Evolutionary conservation across 2,797 vertebrate species (phyloP), one percentile per base, ranked within the genome.

Genomic region (Silurus aristotelis): DNA sequence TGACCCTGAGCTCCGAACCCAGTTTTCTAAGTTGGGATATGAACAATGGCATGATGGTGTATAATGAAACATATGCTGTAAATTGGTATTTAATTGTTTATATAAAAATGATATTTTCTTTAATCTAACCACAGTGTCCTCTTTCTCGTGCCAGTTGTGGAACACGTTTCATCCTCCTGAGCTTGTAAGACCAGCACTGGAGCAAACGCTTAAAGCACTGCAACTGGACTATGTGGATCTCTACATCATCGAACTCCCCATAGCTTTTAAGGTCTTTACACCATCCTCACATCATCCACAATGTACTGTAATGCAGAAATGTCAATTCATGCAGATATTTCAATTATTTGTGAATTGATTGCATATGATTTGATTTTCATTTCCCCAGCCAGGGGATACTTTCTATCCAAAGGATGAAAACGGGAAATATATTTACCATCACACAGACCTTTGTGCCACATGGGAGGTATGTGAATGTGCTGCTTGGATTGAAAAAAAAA

Each of bases 221-320:
- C 94, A 97, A 85, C 89, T 99, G 83, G 96, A 98, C 88, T 98
- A 97, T 0, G 95, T 99, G 3, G 97, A 98, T 85, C 96, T 99
- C 78, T 99, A 99, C 87, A 96, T 99, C 88, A 92, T 99, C 52
- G 98, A 98, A 91, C 67, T 98, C 61, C 97, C 97, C 13, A 96
- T 93, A 89, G 97, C 97, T 87, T 96, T 99, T 83, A 96, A 97
- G 96, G 98, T 98, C 12, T 19, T 63, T 31, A 8, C 1, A 27
- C 22, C 58, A 14, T 31, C 5, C 38, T 58, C 5, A 7, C 20
- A 31, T 43, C 43, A n/a, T 66, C 15, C 43, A 73, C 31, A 80
- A 0, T 75, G 19, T 31, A 55, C 38, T 27, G 56, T 43, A 63
- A 14, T 58, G 20, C 27, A 75, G n/a, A 85, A 25, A 46, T 9